Evolutionary conservation across 2,888 invertebrate genomes (phyloP).

Genomic region (Dendrolimus pini): DNA sequence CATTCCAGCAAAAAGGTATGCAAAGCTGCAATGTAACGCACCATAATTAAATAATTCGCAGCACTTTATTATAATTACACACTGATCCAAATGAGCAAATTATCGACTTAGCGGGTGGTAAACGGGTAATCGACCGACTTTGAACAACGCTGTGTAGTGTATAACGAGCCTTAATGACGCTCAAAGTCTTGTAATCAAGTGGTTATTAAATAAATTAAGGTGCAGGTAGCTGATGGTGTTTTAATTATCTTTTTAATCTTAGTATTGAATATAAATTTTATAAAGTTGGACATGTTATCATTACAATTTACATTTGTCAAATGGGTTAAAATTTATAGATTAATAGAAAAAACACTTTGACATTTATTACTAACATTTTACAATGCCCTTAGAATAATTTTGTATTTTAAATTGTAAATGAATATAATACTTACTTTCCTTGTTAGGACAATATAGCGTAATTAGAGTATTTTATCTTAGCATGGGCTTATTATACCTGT

Average conservation of each 20-base stretch:
- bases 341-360: too few relatives aligned
- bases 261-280: background rate
- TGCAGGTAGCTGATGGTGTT: background rate
- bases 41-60: conserved; percentile 55
- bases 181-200: background rate
- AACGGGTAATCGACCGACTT: conserved; percentile 40
- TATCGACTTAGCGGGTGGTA: conserved; percentile 64
- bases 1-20: too few relatives aligned
- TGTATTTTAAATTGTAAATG: too few relatives aligned
- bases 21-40: too few relatives aligned
- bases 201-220: conserved; percentile 3
- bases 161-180: conserved; percentile 28
- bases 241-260: conserved; percentile 7
- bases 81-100: conserved; percentile 45
- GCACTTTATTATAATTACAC: conserved; percentile 53
- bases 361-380: too few relatives aligned
- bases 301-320: background rate
- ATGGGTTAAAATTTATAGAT: too few relatives aligned
- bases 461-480: too few relatives aligned
- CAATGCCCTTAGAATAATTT: too few relatives aligned
- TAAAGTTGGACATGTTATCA: background rate
- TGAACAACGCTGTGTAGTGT: conserved; percentile 22
- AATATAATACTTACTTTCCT: too few relatives aligned
- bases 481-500: too few relatives aligned
- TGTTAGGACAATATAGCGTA: too few relatives aligned